Percentiles rank a stretch among this genome's conserved stretches.
These are phyloP conservation scores for Prolemur simus DNA, from an alignment of 2,113 vertebrate species.

Conservation along the genomic window DNA sequence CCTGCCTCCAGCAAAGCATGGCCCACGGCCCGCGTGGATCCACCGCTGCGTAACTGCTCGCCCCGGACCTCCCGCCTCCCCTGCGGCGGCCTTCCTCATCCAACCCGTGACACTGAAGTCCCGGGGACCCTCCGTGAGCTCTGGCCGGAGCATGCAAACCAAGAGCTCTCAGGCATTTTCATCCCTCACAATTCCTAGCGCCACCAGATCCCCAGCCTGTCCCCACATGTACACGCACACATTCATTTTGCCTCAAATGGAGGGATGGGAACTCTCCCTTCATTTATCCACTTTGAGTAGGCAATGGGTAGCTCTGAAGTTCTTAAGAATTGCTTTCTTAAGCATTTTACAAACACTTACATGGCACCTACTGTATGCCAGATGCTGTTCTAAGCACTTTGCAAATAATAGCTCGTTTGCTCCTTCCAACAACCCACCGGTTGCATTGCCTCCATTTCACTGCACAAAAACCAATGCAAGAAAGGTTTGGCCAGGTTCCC, in stretches of 20 bases:
- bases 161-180: neutral
- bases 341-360: neutral
- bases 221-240: too few relatives aligned
- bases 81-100: neutral
- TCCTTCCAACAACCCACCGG: neutral
- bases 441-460: neutral
- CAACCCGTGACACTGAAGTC: neutral
- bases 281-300: neutral
- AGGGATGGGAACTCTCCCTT: neutral
- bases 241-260: neutral
- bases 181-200: neutral
- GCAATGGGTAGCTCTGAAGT: neutral
- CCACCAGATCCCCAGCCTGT: neutral
- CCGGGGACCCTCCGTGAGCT: neutral
- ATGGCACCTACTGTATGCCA: neutral
- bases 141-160: neutral
- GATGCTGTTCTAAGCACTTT: neutral
- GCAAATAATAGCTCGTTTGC: neutral
- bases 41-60: neutral
- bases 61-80: neutral
- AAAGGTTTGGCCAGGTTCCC: neutral
- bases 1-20: neutral
- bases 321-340: neutral
- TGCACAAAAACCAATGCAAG: neutral
- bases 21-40: accelerated